Conservation (phyloP, 2,888 invertebrate species). For the Sabatieria punctata region DNA sequence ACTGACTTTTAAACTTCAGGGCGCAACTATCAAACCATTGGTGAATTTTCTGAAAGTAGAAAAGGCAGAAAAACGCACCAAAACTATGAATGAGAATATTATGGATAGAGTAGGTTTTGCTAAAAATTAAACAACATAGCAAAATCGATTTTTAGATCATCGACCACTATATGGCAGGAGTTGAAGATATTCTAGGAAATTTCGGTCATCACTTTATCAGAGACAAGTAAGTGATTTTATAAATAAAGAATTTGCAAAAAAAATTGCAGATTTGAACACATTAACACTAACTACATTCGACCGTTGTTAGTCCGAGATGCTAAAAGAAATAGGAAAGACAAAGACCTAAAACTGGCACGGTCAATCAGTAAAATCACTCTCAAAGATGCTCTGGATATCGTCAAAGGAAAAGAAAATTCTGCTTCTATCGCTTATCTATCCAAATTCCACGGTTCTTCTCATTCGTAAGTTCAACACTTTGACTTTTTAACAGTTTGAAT, state of each 20-base stretch:
- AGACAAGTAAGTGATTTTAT: conserved; percentile 38
- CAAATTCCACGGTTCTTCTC: no score
- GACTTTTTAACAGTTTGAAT: no score
- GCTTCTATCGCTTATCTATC: no score
- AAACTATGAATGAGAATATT: conserved; percentile 89
- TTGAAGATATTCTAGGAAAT: conserved; percentile 85
- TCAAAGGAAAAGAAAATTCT: no score
- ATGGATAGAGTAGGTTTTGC: conserved; percentile 61
- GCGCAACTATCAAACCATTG: conserved; percentile 88
- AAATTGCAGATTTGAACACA: neutral
- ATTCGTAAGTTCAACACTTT: no score
- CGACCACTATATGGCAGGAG: conserved; percentile 90
- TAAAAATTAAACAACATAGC: conserved; percentile 1
- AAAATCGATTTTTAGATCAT: conserved; percentile 51
- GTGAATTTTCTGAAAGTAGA: conserved; percentile 85
- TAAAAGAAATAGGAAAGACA: neutral
- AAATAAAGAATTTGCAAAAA: neutral
- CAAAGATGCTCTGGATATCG: no score
- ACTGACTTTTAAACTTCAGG: conserved; percentile 39
- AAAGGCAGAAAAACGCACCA: conserved; percentile 66
- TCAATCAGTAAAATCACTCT: no score
- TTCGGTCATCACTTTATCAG: conserved; percentile 82
- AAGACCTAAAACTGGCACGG: no score
- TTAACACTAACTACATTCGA: neutral
- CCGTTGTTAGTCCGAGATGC: neutral